Evolutionary conservation across 2,888 invertebrate genomes (phyloP).

Genomic region (Aphidoletes aphidimyza): DNA sequence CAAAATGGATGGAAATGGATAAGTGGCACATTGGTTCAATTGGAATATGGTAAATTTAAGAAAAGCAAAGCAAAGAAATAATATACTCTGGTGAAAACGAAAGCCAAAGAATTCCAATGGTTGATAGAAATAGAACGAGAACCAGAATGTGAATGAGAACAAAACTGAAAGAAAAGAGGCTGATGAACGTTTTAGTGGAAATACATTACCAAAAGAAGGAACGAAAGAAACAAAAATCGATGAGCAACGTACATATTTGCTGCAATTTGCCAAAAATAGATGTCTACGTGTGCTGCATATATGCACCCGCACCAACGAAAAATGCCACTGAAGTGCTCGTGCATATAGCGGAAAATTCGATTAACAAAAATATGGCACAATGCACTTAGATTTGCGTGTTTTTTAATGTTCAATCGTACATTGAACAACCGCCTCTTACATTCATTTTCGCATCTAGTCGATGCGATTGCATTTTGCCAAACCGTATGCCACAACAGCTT

Average conservation of each 20-base stretch:
- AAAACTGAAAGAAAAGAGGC: neutral
- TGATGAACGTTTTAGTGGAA: neutral
- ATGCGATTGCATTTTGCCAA: constrained; percentile 27
- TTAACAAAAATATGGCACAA: constrained; percentile 29
- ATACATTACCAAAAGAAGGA: constrained; percentile 29
- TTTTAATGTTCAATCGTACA: constrained; percentile 49
- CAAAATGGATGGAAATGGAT: constrained; percentile 30
- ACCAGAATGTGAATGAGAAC: no score
- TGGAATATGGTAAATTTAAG: neutral
- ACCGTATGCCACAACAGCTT: constrained; percentile 22
- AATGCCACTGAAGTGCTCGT: constrained; percentile 7
- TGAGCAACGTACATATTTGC: constrained; percentile 37
- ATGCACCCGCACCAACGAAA: neutral
- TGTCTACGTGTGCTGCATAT: neutral
- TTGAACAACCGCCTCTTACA: constrained; percentile 6
- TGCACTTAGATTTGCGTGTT: constrained; percentile 51
- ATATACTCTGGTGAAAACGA: neutral
- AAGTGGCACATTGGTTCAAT: constrained; percentile 46
- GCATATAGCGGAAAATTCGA: constrained; percentile 45
- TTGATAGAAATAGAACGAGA: neutral
- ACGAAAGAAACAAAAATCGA: no score
- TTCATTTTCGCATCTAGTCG: neutral
- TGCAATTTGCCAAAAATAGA: neutral
- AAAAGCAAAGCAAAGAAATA: neutral
- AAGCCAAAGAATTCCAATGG: neutral